Evolutionary conservation across 2,888 invertebrate species (phyloP).

Genomic region (Balanococcus diminutus): DNA sequence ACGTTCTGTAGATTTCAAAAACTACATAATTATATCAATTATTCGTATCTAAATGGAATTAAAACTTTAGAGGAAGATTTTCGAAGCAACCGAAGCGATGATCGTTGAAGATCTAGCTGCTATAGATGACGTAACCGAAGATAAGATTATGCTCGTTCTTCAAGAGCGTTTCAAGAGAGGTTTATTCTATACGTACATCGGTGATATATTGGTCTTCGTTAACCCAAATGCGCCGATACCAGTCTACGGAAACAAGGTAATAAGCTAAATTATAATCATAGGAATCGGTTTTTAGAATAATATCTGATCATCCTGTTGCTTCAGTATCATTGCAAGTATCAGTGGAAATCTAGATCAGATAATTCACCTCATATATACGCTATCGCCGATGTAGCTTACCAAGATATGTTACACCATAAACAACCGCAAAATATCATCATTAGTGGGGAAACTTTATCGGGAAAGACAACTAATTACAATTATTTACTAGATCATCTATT

Average conservation of each 20-base stretch:
- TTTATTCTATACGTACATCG: slow-evolving; percentile 77
- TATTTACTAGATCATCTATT: slow-evolving; percentile 81
- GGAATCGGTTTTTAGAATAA: too few species aligned
- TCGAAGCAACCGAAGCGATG: slow-evolving; percentile 68
- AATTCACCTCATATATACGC: slow-evolving; percentile 89
- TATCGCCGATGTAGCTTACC: slow-evolving; percentile 87
- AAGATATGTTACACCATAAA: slow-evolving; percentile 87
- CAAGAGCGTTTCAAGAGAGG: slow-evolving; percentile 72
- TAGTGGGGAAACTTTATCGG: slow-evolving; percentile 88
- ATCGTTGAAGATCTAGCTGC: slow-evolving; percentile 83
- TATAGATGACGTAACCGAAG: slow-evolving; percentile 75
- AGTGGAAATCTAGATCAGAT: slow-evolving; percentile 83
- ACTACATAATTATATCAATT: too few species aligned
- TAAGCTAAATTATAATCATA: slow-evolving; percentile 57
- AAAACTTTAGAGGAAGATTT: slow-evolving; percentile 49
- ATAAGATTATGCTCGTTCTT: slow-evolving; percentile 71
- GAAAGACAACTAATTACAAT: slow-evolving; percentile 85
- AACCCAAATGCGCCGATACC: slow-evolving; percentile 79
- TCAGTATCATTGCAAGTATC: slow-evolving; percentile 80
- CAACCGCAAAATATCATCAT: slow-evolving; percentile 85
- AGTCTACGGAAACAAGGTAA: slow-evolving; percentile 77
- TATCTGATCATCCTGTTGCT: slow-evolving; percentile 59
- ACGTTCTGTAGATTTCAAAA: too few species aligned
- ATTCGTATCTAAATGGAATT: too few species aligned
- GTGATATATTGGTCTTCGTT: slow-evolving; percentile 77